Evolutionary conservation across 2,113 vertebrate genomes (phyloP).

Genomic region (Laterallus jamaicensis): DNA sequence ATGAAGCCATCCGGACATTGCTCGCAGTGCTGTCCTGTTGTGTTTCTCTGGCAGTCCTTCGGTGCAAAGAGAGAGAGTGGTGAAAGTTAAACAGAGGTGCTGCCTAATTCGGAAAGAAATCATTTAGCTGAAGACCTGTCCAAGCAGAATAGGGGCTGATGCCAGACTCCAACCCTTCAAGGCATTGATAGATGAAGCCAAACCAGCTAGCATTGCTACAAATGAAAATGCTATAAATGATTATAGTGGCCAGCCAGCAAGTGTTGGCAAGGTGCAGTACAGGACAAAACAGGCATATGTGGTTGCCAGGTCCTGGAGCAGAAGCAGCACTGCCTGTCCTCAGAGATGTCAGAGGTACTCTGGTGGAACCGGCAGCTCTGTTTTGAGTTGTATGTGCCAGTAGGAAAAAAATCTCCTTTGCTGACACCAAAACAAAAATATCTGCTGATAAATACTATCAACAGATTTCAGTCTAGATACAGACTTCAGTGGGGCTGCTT

Average conservation of each 20-base stretch:
- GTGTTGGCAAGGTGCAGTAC: not conserved
- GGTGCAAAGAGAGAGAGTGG: not conserved
- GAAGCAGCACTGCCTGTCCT: not conserved
- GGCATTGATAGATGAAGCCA: not conserved
- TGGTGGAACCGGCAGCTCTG: not conserved
- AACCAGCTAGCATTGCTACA: not conserved
- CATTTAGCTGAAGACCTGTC: not conserved
- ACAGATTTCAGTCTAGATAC: not conserved
- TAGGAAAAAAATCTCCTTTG: not conserved
- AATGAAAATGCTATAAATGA: not conserved
- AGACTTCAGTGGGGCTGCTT: not conserved
- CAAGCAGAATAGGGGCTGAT: not conserved
- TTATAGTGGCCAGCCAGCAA: not conserved
- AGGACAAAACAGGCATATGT: not conserved
- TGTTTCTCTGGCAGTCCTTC: conserved; percentile 89
- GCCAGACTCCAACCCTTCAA: not conserved
- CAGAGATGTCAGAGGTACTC: not conserved
- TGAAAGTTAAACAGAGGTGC: not conserved
- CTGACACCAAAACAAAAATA: not conserved
- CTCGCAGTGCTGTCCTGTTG: conserved; percentile 89
- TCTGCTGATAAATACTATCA: not conserved
- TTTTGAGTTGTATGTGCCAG: not conserved
- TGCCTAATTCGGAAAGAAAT: not conserved
- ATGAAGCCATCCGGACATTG: conserved; percentile 87
- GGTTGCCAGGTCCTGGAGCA: not conserved